Conservation (phyloP, 1,140 invertebrate genomes). For the Lepidurus arcticus region DNA sequence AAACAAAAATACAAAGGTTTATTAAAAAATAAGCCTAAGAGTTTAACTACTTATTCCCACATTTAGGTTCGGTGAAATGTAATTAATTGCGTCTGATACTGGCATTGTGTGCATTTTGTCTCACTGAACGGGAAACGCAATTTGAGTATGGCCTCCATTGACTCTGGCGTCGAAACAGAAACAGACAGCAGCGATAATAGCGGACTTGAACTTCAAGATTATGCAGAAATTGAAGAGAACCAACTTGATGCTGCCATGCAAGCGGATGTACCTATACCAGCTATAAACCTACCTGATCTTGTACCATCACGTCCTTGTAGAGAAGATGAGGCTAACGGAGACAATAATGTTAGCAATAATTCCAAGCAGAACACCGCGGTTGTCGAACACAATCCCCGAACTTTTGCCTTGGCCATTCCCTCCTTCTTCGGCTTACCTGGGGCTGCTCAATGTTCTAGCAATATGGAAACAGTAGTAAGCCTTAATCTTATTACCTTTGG, state of each 20-base stretch:
- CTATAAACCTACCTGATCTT: neutral
- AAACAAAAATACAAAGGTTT: neutral
- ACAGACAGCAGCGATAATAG: conserved; percentile 59
- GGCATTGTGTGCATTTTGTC: neutral
- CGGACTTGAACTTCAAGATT: conserved; percentile 16
- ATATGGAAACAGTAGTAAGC: neutral
- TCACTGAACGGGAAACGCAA: neutral
- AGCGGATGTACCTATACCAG: neutral
- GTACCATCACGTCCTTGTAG: neutral
- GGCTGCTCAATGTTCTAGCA: neutral
- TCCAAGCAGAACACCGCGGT: conserved; percentile 3
- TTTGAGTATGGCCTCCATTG: conserved; percentile 45
- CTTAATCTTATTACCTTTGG: neutral
- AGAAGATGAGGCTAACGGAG: conserved; percentile 24
- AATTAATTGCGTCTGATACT: neutral
- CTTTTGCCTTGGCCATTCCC: conserved; percentile 19
- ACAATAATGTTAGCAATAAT: conserved; percentile 29
- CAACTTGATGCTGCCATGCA: conserved; percentile 4
- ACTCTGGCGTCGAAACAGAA: conserved; percentile 60
- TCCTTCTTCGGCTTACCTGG: neutral
- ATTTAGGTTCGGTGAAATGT: neutral
- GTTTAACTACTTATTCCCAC: neutral
- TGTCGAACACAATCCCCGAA: neutral
- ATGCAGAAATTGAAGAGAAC: neutral
- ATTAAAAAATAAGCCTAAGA: no score